Conservation (phyloP, 2,797 vertebrate genomes). For the Diplodus puntazzo region DNA sequence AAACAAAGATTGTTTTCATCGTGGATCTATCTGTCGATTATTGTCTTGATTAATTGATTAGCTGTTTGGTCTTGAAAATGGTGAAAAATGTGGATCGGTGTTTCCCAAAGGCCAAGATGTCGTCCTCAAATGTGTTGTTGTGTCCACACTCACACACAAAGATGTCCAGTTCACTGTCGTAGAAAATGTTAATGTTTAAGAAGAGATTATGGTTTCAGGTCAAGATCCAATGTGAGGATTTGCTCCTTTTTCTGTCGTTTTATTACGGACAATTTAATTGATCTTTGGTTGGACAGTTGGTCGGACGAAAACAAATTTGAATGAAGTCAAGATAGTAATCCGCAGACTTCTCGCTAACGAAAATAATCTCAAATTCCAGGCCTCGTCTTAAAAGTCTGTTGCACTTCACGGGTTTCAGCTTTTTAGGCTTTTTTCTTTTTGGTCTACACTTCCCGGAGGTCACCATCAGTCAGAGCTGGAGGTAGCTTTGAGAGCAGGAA, state of each 20-base stretch:
- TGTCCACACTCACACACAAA: too few species aligned
- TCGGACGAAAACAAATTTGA: background rate
- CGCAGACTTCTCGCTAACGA: background rate
- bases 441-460: conserved; percentile 20
- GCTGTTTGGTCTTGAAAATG: too few species aligned
- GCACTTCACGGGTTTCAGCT: background rate
- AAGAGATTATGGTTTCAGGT: too few species aligned
- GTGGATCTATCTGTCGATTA: too few species aligned
- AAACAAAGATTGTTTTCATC: too few species aligned
- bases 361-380: background rate
- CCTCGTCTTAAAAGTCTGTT: background rate
- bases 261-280: background rate
- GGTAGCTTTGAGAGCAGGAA: conserved; percentile 51
- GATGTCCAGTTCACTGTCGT: too few species aligned
- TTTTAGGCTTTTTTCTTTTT: conserved; percentile 6
- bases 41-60: too few species aligned
- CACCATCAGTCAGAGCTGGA: conserved; percentile 24
- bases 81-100: too few species aligned
- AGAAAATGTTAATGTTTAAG: too few species aligned
- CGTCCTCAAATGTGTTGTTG: too few species aligned
- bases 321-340: background rate
- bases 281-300: background rate
- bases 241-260: background rate
- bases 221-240: background rate
- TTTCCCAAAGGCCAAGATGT: too few species aligned